These are phyloP conservation scores for Schizothorax lantsangensis DNA, from an alignment of 2,797 vertebrate species.

Conservation along the genomic window DNA sequence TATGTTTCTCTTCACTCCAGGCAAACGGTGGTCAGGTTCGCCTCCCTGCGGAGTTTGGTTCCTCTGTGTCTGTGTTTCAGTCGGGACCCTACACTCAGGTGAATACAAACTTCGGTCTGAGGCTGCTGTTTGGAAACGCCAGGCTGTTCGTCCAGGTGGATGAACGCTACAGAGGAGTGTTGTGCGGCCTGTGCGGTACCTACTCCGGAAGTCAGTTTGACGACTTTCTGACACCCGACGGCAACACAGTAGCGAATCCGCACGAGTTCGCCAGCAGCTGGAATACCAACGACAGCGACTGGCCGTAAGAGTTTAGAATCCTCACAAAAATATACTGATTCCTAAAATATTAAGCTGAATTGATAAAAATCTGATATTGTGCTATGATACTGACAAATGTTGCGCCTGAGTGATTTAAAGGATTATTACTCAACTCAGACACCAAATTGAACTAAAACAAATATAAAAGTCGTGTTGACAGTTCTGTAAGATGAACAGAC, in stretches of 20 bases:
- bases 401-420: not conserved
- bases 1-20: conserved; percentile 62
- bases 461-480: not conserved
- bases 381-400: not conserved
- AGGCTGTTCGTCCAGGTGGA: conserved; percentile 83
- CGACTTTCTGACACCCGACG: conserved; percentile 79
- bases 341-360: not conserved
- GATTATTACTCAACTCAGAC: not conserved
- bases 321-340: not conserved
- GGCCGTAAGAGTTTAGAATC: conserved; percentile 71
- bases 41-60: conserved; percentile 68
- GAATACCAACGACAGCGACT: conserved; percentile 69
- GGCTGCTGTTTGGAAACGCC: conserved; percentile 75
- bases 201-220: conserved; percentile 80
- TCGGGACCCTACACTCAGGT: conserved; percentile 68
- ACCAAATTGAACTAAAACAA: not conserved
- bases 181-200: conserved; percentile 86
- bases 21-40: conserved; percentile 68
- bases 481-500: not conserved
- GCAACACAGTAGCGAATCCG: conserved; percentile 66
- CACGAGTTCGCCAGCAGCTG: conserved; percentile 85
- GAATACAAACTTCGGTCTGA: conserved; percentile 80
- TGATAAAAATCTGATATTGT: not conserved
- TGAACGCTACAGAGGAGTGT: conserved; percentile 77
- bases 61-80: conserved; percentile 62